These are phyloP conservation scores for Drosophila bunnanda DNA, from an alignment of 2,888 invertebrate species.

Conservation along the genomic window DNA sequence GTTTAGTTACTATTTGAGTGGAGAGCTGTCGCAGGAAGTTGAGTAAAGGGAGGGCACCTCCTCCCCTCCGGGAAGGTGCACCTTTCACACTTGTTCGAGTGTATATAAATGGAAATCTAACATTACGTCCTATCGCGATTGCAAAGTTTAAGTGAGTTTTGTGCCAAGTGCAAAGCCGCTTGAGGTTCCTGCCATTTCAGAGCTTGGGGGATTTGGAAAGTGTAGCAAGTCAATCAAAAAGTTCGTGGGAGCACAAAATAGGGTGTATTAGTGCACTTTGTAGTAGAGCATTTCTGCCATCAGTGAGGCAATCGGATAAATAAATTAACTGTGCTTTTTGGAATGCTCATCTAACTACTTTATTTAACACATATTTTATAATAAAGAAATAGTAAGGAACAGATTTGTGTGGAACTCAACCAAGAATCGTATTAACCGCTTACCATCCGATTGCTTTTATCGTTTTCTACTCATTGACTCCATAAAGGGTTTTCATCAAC, in stretches of 20 bases:
- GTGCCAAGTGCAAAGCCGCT: constrained; percentile 68
- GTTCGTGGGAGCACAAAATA: not conserved
- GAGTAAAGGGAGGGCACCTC: not conserved
- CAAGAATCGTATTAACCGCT: constrained; percentile 8
- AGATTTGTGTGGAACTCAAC: not conserved
- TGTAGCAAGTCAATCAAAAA: constrained; percentile 72
- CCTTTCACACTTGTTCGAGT: constrained; percentile 71
- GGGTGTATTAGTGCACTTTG: constrained; percentile 9
- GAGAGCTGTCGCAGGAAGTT: not conserved
- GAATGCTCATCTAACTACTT: constrained; percentile 39
- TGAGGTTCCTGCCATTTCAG: constrained; percentile 20
- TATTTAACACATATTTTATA: constrained; percentile 5
- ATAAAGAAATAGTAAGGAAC: not conserved
- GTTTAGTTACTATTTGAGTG: constrained; percentile 78
- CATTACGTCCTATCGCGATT: constrained; percentile 81
- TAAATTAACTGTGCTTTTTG: not conserved
- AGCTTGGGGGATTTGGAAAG: constrained; percentile 53
- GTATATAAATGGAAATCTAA: constrained; percentile 81
- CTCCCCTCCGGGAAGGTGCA: constrained; percentile 41
- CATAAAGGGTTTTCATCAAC: constrained; percentile 73
- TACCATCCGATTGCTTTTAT: not conserved
- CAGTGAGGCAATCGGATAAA: not conserved
- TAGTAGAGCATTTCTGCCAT: not conserved
- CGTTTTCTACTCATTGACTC: constrained; percentile 37
- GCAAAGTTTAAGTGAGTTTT: constrained; percentile 82